phyloP scores from a whole-genome alignment of 2,797 vertebrate species.

The Typhlichthys eigenmanni region DNA sequence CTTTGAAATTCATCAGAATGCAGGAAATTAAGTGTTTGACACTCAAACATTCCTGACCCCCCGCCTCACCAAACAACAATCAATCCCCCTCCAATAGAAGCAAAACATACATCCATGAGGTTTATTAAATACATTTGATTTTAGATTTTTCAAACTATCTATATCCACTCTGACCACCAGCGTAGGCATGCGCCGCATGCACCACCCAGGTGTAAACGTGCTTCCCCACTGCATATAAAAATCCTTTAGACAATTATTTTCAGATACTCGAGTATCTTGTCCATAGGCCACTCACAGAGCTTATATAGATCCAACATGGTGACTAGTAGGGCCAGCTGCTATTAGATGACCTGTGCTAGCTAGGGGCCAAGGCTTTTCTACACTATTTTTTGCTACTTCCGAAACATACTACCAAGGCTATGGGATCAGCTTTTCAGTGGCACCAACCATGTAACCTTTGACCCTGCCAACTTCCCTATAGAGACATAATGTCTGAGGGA shows the following conservation, averaged over 20 bases:
- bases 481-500: conserved; percentile 18
- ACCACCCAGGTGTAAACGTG: too few relatives aligned
- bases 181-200: too few relatives aligned
- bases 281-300: conserved; percentile 14
- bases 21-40: too few relatives aligned
- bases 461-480: conserved; percentile 20
- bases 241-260: conserved; percentile 14
- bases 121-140: too few relatives aligned
- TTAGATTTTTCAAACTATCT: too few relatives aligned
- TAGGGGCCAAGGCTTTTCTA: conserved; percentile 43
- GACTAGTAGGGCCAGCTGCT: conserved; percentile 41
- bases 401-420: conserved; percentile 35
- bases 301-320: conserved; percentile 17
- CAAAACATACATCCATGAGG: too few relatives aligned
- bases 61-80: too few relatives aligned
- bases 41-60: too few relatives aligned
- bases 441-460: conserved; percentile 42
- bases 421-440: conserved; percentile 50
- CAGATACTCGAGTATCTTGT: conserved; percentile 1
- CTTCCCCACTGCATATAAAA: not conserved
- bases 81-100: too few relatives aligned
- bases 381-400: conserved; percentile 55
- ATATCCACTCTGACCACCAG: too few relatives aligned
- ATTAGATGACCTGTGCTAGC: conserved; percentile 54
- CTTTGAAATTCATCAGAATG: too few relatives aligned